A percentile compares a stretch with the other conserved stretches of the same genome.
phyloP scores from a whole-genome alignment of 30 jellyfish, hydroid and myxozoan species.

The Rhopilema esculentum region DNA sequence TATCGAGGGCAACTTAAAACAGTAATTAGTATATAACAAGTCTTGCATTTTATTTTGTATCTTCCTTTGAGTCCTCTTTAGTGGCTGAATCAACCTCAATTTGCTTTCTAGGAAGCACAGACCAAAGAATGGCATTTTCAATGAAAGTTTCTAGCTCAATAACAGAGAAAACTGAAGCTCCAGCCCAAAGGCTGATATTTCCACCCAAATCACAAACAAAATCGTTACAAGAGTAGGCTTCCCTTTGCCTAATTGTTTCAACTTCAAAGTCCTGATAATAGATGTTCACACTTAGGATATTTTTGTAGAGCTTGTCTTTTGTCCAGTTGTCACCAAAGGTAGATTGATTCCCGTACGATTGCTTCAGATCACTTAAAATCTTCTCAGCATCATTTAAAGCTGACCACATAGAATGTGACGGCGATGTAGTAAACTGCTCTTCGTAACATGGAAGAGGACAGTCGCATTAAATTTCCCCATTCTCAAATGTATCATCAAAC shows the following conservation, averaged over 20 bases:
- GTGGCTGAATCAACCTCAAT: not conserved
- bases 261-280: slow-evolving; percentile 47
- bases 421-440: slow-evolving; percentile 22
- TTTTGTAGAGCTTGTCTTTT: not conserved
- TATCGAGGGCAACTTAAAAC: no score
- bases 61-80: not conserved
- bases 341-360: not conserved
- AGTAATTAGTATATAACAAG: not conserved
- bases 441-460: slow-evolving; percentile 47
- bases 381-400: not conserved
- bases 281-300: slow-evolving; percentile 18
- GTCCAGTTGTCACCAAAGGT: slow-evolving; percentile 16
- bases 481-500: not conserved
- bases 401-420: slow-evolving; percentile 38
- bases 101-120: not conserved
- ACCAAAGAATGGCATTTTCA: not conserved
- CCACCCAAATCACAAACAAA: slow-evolving; percentile 70
- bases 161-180: slow-evolving; percentile 65
- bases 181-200: slow-evolving; percentile 55
- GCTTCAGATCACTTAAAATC: not conserved
- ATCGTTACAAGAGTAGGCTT: slow-evolving; percentile 13
- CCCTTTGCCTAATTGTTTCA: slow-evolving; percentile 49
- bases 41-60: not conserved
- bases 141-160: slow-evolving; percentile 23
- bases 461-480: not conserved